phyloP scores from a whole-genome alignment of 64 coral and sea anemone genomes.

The Catalaphyllia jardinei region DNA sequence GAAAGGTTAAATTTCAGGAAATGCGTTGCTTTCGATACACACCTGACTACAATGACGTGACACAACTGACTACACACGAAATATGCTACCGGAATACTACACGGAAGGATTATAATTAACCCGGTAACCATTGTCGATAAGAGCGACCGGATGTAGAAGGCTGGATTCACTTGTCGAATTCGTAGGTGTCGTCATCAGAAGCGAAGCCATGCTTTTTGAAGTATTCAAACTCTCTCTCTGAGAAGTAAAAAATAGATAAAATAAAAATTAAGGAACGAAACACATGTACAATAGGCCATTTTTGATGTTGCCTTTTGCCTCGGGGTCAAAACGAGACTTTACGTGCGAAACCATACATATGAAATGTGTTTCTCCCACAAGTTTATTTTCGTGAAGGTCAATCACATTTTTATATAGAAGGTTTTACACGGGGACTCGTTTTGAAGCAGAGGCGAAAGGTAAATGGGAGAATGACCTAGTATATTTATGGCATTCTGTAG shows the following conservation, averaged over 20 bases:
- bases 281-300: background rate
- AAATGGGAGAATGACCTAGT: no score
- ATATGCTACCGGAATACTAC: background rate
- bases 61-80: background rate
- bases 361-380: no score
- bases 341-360: no score
- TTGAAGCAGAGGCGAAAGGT: no score
- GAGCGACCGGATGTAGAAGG: background rate
- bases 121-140: background rate
- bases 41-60: background rate
- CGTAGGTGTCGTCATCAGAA: background rate
- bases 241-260: background rate
- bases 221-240: slow-evolving; percentile 14
- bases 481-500: no score
- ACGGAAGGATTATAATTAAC: no score
- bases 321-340: background rate
- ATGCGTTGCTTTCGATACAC: background rate
- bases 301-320: background rate
- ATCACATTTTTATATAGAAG: no score
- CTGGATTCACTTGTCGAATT: slow-evolving; percentile 3
- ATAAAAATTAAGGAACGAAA: background rate
- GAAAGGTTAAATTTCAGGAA: background rate
- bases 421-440: no score
- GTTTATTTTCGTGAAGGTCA: no score
- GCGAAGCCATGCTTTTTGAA: background rate